phyloP scores from a whole-genome alignment of 2,113 vertebrate species.

The Paramisgurnus dabryanus region DNA sequence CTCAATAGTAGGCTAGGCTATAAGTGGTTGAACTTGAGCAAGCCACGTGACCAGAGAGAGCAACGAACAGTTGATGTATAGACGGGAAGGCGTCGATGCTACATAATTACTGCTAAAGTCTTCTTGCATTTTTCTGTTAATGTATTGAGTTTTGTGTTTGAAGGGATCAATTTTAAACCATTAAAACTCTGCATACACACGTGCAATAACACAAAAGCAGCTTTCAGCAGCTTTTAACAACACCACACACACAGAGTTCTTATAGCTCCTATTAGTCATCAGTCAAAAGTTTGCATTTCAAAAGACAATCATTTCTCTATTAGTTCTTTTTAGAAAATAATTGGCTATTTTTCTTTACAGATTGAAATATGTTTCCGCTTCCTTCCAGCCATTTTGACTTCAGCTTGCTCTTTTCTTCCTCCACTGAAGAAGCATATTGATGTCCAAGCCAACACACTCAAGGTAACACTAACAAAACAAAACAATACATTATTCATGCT shows the following conservation, averaged over 20 bases:
- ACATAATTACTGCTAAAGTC: no score
- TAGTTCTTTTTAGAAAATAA: conserved; percentile 22
- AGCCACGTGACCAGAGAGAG: no score
- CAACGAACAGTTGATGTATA: no score
- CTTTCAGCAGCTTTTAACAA: no score
- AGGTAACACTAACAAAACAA: conserved; percentile 55
- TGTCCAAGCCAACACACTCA: conserved; percentile 46
- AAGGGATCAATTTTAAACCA: no score
- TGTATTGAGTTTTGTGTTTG: no score
- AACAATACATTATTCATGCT: conserved; percentile 53
- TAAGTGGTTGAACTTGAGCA: no score
- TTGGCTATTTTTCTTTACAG: background rate
- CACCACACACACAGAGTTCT: background rate
- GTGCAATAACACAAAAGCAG: no score
- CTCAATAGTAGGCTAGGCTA: no score
- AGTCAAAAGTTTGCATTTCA: conserved; percentile 30
- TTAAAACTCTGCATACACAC: no score
- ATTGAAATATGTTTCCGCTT: conserved; percentile 12
- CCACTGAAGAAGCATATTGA: conserved; percentile 19
- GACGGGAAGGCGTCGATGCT: no score
- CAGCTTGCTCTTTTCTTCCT: background rate
- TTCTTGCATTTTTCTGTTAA: no score
- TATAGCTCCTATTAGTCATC: background rate
- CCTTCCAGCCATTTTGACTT: background rate
- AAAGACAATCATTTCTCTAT: conserved; percentile 1